phyloP scores from a whole-genome alignment of 2,888 invertebrate genomes.

The Phaonia tiefii region DNA sequence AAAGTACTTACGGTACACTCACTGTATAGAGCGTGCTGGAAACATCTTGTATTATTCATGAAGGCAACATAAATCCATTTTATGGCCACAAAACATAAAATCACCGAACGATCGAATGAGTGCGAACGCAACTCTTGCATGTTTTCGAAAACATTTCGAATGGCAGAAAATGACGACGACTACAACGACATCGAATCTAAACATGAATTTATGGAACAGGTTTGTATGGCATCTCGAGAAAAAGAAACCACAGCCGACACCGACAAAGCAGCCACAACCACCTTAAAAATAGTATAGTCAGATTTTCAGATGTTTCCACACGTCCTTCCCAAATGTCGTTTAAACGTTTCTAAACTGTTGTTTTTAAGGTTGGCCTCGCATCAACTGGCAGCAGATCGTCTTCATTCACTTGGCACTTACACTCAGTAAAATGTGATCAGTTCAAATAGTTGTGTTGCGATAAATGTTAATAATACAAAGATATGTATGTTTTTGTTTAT shows the following conservation, averaged over 20 bases:
- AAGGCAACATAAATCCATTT: conserved; percentile 59
- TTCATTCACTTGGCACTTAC: conserved; percentile 2
- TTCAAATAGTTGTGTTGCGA: conserved; percentile 18
- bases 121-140: conserved; percentile 40
- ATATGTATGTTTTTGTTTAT: neutral
- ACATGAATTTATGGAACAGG: conserved; percentile 60
- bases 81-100: conserved; percentile 50
- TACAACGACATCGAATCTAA: conserved; percentile 30
- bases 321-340: conserved; percentile 56
- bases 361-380: conserved; percentile 59
- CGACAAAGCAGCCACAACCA: neutral
- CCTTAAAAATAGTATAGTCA: neutral
- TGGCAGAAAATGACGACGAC: conserved; percentile 39
- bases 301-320: conserved; percentile 10
- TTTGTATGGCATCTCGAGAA: conserved; percentile 63
- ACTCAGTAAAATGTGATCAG: conserved; percentile 2
- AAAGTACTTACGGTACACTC: too few species aligned
- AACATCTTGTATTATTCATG: conserved; percentile 8
- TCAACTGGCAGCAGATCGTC: conserved; percentile 24
- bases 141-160: conserved; percentile 28
- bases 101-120: conserved; percentile 11
- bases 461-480: conserved; percentile 25
- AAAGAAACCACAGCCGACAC: conserved; percentile 39
- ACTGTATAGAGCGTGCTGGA: too few species aligned
- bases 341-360: conserved; percentile 35